Evolutionary conservation across 2,113 vertebrate species (phyloP).

Genomic region (Pogonocichla stellata): DNA sequence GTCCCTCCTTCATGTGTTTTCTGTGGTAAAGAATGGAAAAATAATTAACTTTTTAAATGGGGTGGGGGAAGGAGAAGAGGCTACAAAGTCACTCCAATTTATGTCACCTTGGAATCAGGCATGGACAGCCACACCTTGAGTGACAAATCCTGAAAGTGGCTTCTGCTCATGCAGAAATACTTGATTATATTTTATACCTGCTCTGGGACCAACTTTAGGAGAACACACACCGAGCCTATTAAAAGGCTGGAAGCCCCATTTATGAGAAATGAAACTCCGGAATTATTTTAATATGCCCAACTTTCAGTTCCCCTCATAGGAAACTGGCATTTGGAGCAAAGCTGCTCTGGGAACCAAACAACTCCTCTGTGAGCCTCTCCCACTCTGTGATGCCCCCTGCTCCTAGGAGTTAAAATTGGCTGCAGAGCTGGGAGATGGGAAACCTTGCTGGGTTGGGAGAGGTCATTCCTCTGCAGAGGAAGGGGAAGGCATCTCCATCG

Average conservation of each 20-base stretch:
- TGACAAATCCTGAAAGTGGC: neutral
- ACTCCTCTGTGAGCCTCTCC: neutral
- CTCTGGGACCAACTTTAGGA: neutral
- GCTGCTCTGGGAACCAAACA: neutral
- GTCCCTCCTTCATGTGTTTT: neutral
- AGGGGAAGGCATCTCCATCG: conserved; percentile 22
- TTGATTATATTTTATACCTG: neutral
- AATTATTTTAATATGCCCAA: neutral
- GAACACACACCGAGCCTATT: neutral
- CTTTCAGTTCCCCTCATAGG: neutral
- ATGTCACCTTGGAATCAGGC: neutral
- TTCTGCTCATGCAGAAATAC: neutral
- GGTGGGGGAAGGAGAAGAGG: fast-evolving
- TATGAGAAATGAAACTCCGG: neutral
- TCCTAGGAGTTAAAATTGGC: neutral
- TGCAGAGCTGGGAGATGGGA: neutral
- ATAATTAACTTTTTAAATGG: neutral
- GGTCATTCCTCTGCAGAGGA: neutral
- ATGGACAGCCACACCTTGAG: fast-evolving
- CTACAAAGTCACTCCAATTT: neutral
- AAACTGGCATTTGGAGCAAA: neutral
- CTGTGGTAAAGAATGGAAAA: neutral
- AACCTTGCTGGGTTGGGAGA: neutral
- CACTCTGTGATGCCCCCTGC: neutral
- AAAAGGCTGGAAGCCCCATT: neutral